Base-by-base conservation (phyloP, 2,888 invertebrate species). In the Eupeodes latifasciatus region DNA sequence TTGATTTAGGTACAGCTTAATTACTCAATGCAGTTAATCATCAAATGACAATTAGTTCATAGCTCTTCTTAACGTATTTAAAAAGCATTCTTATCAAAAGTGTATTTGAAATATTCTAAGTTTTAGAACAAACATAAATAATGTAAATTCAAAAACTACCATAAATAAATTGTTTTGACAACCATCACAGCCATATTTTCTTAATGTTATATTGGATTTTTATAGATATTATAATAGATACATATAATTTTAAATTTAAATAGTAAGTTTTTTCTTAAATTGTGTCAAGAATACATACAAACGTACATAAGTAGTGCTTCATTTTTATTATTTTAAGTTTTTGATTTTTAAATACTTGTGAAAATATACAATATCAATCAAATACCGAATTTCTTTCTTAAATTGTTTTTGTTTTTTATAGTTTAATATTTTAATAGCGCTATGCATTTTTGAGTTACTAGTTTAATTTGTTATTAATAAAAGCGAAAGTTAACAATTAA, bases 111-210 rank as follows among this genome's bases (percentile, higher is more conserved):
- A 61, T 61, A 61, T n/a, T 40, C 5, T 40, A 5, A 40, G 9
- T 61, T 59, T 14, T 2, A 34, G 57, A 34, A 74, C 69, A 47
- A 69, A 40, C 40, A 40, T 40, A 40, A 7, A 7, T 77, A 66
- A 85, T 72, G 74, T 86, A 61, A 57, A 82, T 59, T 78, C 78
- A 78, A 82, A 78, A 82, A 78, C 49, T 74, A 78, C 62, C 16
- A 78, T 78, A 78, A 76, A 47, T 34, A 47, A 49, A 79, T 79
- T 79, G 62, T 79, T 85, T 82, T 75, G 79, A 79, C 75, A 86
- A 86, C 79, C 69, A 86, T 86, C 86, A 86, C 86, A 86, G 86
- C 86, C 86, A 76, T 69, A 78, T 59, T 59, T 85, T 86, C 61
- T 49, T 49, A 34, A 67, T 47, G 47, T 47, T 19, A 47, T 34